These are phyloP conservation scores for Sphyrna mokarran DNA, from an alignment of 2,113 vertebrate species.

Conservation along the genomic window DNA sequence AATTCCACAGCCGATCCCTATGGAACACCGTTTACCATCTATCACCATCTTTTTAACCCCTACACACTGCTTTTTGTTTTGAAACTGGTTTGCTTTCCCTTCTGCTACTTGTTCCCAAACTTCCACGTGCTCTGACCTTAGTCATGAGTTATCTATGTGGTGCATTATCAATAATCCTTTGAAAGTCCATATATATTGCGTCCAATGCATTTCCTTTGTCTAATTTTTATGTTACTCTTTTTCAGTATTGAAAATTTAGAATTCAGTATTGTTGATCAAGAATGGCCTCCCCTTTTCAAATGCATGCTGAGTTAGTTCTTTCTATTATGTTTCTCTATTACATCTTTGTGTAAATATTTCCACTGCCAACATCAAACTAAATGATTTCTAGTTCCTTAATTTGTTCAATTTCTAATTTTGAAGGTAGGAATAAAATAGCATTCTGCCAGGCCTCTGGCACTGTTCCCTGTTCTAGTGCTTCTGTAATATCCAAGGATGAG, in stretches of 20 bases:
- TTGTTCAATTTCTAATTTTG: too few relatives aligned
- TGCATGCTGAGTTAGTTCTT: background rate
- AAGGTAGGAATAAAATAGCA: too few relatives aligned
- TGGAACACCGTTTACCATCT: background rate
- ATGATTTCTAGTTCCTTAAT: too few relatives aligned
- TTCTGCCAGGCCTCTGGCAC: too few relatives aligned
- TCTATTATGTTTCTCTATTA: background rate
- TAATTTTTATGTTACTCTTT: background rate
- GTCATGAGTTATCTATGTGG: background rate
- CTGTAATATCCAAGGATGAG: too few relatives aligned
- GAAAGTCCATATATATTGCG: background rate
- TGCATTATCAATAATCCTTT: background rate
- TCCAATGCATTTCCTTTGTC: background rate
- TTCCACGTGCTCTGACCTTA: background rate
- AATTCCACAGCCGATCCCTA: background rate
- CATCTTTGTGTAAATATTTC: too few relatives aligned
- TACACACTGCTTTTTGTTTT: background rate
- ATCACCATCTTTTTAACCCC: background rate
- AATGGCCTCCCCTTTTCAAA: background rate
- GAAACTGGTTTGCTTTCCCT: background rate
- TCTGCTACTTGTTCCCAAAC: background rate
- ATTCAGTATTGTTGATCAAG: background rate
- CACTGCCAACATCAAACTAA: too few relatives aligned
- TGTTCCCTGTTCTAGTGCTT: too few relatives aligned
- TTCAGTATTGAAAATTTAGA: too few relatives aligned